phyloP scores from a whole-genome alignment of 1,140 invertebrate genomes.

The Bombus superbus region DNA sequence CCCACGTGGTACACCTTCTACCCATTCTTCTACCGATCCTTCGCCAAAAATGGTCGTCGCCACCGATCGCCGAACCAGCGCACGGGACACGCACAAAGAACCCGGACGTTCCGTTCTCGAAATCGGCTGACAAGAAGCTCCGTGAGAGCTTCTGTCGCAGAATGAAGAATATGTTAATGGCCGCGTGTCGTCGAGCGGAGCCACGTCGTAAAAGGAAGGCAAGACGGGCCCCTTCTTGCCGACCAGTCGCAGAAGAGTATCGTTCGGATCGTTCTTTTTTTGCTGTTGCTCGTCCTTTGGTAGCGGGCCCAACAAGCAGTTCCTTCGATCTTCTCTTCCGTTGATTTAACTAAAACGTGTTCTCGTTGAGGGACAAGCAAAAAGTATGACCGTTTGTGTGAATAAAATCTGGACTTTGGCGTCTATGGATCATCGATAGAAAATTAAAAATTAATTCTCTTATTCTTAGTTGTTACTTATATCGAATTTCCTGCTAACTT shows the following conservation, averaged over 20 bases:
- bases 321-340: slow-evolving; percentile 9
- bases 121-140: slow-evolving; percentile 35
- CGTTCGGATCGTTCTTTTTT: not conserved
- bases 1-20: not conserved
- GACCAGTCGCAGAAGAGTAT: slow-evolving; percentile 15
- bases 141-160: slow-evolving; percentile 13
- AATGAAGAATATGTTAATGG: slow-evolving; percentile 44
- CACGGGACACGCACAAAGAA: slow-evolving; percentile 10
- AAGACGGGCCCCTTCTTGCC: slow-evolving; percentile 12
- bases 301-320: not conserved
- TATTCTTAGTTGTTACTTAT: too few relatives aligned
- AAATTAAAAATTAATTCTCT: too few relatives aligned
- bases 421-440: not conserved
- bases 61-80: not conserved
- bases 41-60: slow-evolving; percentile 3
- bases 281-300: not conserved
- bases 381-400: not conserved
- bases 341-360: slow-evolving; percentile 10
- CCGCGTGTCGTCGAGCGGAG: slow-evolving; percentile 8
- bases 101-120: not conserved
- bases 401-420: not conserved
- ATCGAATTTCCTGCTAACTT: not conserved
- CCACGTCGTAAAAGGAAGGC: slow-evolving; percentile 32
- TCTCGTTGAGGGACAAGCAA: slow-evolving; percentile 21
- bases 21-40: not conserved